Evolutionary conservation across 2,113 vertebrate species (phyloP), one percentile per base, ranked within the genome.

Genomic region (Calyptommatus sinebrachiatus): DNA sequence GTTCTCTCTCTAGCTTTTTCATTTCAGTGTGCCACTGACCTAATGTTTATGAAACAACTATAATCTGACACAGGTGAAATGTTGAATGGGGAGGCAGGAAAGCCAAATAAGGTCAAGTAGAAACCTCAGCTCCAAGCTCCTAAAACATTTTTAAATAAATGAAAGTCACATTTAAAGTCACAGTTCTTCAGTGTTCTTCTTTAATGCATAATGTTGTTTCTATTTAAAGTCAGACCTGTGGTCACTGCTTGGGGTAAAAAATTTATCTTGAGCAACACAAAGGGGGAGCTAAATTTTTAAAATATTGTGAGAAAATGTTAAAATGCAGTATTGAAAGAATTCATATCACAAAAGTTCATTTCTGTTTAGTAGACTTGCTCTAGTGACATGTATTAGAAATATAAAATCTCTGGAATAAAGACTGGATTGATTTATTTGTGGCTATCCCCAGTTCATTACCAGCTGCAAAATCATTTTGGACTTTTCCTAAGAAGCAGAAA

Each of bases 341-440:
- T 87, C 62, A 0, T 88, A 91, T 90, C 82, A 86, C 88, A 91
- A 63, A 88, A 92, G 82, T 90, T 86, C 88, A 82, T 82, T 77
- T 88, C 91, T 93, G 91, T 92, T 94, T 94, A 89, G 87, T 93
- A 95, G 79, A 92, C 87, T 92, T 89, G 94, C 94, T 94, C 91
- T 94, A 89, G 89, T 88, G 89, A 92, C 89, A 92, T 95, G 93
- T 95, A 89, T 89, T 90, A 91, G 90, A 91, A 95, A 88, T 94
- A 94, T 86, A 91, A 91, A 92, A 85, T 87, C 84, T 92, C 91
- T 93, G 94, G 93, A 95, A 95, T 95, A 95, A 95, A 95, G 92
- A 92, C 92, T 92, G 89, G 90, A 91, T 95, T 93, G 91, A 93
- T 94, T 95, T 88, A 91, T 94, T 93, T 92, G 88, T 92, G 88